phyloP scores from a whole-genome alignment of 2,113 vertebrate genomes.

The Bubo blakistoni region DNA sequence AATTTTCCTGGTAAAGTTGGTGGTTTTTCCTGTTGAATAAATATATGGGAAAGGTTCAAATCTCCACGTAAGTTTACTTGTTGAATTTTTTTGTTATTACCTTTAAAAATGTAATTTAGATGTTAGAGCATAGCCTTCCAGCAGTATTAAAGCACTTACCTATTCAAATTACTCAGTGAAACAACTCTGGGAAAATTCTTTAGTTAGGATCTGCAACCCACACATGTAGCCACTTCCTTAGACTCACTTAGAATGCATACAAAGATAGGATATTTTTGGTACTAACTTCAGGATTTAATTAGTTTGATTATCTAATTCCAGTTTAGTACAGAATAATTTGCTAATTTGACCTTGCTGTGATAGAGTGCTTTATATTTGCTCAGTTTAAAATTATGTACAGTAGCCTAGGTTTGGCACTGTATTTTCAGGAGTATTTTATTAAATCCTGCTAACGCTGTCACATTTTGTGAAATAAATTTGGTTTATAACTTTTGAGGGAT shows the following conservation, averaged over 20 bases:
- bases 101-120: not conserved
- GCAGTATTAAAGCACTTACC: not conserved
- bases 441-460: not conserved
- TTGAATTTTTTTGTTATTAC: not conserved
- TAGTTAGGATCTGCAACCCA: not conserved
- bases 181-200: not conserved
- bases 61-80: not conserved
- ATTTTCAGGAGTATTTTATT: not conserved
- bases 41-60: not conserved
- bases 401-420: not conserved
- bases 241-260: not conserved
- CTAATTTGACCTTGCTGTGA: not conserved
- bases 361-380: not conserved
- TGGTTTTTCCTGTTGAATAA: not conserved
- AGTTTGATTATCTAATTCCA: not conserved
- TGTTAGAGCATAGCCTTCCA: not conserved
- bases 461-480: not conserved
- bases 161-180: not conserved
- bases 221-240: not conserved
- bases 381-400: not conserved
- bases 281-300: not conserved
- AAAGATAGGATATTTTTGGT: not conserved
- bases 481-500: not conserved
- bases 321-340: not conserved
- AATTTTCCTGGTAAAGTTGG: not conserved